Percentiles rank a stretch among this genome's conserved stretches.
Evolutionary conservation across 30 jellyfish, hydroid and myxozoan species (phyloP).

Genomic region (Cassiopea andromeda): DNA sequence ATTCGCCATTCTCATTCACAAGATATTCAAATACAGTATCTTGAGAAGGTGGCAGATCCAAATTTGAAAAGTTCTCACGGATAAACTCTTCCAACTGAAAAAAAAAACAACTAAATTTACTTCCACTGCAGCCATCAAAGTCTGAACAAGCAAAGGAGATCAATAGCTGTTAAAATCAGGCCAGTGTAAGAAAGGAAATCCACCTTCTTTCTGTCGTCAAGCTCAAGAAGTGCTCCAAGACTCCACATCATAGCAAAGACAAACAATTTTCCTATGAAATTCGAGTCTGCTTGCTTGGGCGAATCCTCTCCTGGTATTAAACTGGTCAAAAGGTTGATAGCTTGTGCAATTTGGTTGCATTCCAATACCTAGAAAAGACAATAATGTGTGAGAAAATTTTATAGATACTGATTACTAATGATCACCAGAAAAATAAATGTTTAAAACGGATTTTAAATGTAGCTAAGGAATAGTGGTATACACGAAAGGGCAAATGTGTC

Average conservation of each 20-base stretch:
- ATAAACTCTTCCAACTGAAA: conserved; percentile 80
- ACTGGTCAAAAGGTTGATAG: conserved; percentile 79
- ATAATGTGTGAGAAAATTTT: background rate
- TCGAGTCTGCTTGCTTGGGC: conserved; percentile 67
- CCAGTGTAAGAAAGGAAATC: background rate
- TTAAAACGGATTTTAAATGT: background rate
- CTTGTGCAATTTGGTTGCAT: conserved; percentile 85
- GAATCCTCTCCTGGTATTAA: conserved; percentile 82
- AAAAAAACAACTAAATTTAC: background rate
- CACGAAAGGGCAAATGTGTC: too few species aligned
- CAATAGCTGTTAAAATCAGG: background rate
- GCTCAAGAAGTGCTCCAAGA: conserved; percentile 86
- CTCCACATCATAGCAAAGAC: conserved; percentile 94
- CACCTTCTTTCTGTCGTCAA: conserved; percentile 89
- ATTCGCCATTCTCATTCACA: conserved; percentile 79
- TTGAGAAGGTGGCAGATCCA: conserved; percentile 82
- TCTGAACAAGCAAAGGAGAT: too few species aligned
- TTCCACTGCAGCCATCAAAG: too few species aligned
- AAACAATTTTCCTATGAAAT: conserved; percentile 65
- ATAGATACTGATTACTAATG: background rate
- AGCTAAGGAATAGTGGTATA: too few species aligned
- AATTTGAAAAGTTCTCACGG: conserved; percentile 57
- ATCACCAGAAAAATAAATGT: background rate
- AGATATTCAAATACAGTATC: conserved; percentile 83
- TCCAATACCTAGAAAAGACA: conserved; percentile 62